phyloP scores from a whole-genome alignment of 2,797 vertebrate species.

The Sebastes trivittatus region DNA sequence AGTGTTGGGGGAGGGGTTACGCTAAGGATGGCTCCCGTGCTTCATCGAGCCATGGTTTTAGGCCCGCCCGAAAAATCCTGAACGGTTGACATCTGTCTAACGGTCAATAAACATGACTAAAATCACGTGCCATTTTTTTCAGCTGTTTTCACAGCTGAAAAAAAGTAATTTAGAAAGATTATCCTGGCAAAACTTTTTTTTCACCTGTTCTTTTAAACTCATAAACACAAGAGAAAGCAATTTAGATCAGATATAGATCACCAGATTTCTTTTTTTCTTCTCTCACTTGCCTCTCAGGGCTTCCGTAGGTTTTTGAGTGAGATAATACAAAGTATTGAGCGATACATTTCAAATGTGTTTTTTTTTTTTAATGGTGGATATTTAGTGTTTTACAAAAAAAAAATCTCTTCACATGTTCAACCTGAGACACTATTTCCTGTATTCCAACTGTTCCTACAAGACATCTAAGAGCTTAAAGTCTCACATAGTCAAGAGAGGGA shows the following conservation, averaged over 20 bases:
- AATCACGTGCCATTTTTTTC: no score
- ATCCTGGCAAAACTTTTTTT: not conserved
- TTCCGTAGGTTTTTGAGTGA: not conserved
- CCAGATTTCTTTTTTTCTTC: not conserved
- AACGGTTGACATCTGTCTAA: no score
- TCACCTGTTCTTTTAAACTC: not conserved
- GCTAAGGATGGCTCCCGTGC: not conserved
- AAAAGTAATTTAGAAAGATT: no score
- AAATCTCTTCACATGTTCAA: slow-evolving; percentile 23
- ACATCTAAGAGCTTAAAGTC: slow-evolving; percentile 56
- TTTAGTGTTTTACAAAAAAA: slow-evolving; percentile 5
- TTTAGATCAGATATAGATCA: not conserved
- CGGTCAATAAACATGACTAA: no score
- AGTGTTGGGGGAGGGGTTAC: not conserved
- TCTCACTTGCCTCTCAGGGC: not conserved
- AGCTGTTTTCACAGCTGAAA: no score
- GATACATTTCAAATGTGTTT: slow-evolving; percentile 7
- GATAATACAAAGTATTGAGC: not conserved
- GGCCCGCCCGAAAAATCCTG: no score
- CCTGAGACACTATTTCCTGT: slow-evolving; percentile 43
- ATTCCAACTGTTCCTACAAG: slow-evolving; percentile 39
- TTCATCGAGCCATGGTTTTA: not conserved
- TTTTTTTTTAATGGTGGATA: not conserved
- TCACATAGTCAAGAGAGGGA: slow-evolving; percentile 40
- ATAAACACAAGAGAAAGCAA: not conserved